Evolutionary conservation across 2,797 vertebrate genomes (phyloP).

Genomic region (Lophotriccus pileatus): DNA sequence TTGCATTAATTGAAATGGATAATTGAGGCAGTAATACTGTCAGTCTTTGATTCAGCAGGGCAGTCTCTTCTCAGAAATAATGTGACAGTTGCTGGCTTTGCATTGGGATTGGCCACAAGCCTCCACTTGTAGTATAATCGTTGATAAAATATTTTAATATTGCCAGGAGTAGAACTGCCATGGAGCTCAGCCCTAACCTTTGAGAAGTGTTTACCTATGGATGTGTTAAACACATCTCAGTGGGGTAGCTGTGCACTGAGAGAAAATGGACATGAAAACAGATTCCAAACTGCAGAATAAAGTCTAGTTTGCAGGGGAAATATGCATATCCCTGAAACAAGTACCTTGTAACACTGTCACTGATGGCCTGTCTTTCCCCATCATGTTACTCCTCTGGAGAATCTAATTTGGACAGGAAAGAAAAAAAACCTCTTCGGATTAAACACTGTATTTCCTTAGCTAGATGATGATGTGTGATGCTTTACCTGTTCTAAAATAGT

Average conservation of each 20-base stretch:
- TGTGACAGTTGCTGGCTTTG: slow-evolving; percentile 36
- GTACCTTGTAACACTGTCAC: neutral
- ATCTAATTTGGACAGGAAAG: neutral
- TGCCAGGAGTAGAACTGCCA: slow-evolving; percentile 22
- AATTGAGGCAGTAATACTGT: slow-evolving; percentile 53
- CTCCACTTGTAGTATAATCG: slow-evolving; percentile 61
- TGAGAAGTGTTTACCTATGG: slow-evolving; percentile 62
- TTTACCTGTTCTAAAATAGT: neutral
- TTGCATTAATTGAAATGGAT: slow-evolving; percentile 63
- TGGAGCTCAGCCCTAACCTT: slow-evolving; percentile 54
- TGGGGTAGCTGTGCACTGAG: slow-evolving; percentile 24
- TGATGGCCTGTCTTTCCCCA: neutral
- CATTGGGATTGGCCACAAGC: slow-evolving; percentile 57
- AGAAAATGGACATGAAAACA: slow-evolving; percentile 22
- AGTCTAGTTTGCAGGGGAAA: neutral
- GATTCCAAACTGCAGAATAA: slow-evolving; percentile 29
- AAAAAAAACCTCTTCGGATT: neutral
- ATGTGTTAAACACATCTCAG: slow-evolving; percentile 52
- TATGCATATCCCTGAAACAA: neutral
- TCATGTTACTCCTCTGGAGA: neutral
- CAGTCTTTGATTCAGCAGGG: slow-evolving; percentile 28
- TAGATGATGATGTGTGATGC: neutral
- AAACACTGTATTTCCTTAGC: neutral
- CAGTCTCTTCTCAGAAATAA: slow-evolving; percentile 44
- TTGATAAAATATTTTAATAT: slow-evolving; percentile 67